phyloP scores from a whole-genome alignment of 1,140 invertebrate species.

The Pachypeltis micranthus region DNA sequence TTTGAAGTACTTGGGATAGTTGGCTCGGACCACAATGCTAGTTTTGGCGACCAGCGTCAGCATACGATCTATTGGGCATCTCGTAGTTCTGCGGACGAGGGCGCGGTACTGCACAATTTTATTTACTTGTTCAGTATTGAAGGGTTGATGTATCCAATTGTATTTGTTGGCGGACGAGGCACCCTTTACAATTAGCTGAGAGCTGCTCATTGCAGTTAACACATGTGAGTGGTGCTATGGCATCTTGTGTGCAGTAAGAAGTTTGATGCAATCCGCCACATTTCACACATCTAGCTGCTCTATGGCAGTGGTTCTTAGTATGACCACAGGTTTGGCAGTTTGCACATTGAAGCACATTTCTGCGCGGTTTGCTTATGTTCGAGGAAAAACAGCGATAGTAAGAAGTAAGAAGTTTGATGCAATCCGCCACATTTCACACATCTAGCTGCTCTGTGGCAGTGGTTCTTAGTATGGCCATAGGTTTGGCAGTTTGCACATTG shows the following conservation, averaged over 20 bases:
- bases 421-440: neutral
- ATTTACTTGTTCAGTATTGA: neutral
- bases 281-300: neutral
- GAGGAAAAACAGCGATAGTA: slow-evolving; percentile 1
- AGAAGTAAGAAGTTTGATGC: neutral
- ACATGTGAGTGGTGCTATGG: neutral
- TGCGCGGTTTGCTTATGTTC: neutral
- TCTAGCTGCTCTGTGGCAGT: neutral
- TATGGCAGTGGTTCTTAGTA: neutral
- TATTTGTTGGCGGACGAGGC: neutral
- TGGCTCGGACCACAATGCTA: neutral
- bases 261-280: neutral
- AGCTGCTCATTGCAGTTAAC: neutral
- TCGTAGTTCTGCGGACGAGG: neutral
- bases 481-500: neutral
- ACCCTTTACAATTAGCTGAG: neutral
- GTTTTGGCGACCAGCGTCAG: neutral
- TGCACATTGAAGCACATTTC: neutral
- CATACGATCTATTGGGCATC: neutral
- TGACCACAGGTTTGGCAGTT: neutral
- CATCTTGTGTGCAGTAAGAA: neutral
- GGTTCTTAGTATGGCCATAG: neutral
- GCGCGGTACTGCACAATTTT: neutral
- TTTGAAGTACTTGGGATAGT: neutral
- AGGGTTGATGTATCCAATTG: neutral